Evolutionary conservation across 2,113 vertebrate genomes (phyloP).

Genomic region (Pteruthius melanotis): DNA sequence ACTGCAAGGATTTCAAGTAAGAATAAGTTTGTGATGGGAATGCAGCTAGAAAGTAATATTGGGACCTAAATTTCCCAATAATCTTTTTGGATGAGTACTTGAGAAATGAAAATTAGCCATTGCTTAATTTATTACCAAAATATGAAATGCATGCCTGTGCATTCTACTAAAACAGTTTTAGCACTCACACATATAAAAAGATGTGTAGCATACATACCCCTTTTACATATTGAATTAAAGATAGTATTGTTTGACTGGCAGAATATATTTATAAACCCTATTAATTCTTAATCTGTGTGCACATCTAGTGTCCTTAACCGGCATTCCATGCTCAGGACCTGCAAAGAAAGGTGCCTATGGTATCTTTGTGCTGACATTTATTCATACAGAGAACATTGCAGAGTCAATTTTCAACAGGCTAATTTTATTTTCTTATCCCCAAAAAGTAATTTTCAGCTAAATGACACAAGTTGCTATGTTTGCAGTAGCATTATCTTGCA

Average conservation of each 20-base stretch:
- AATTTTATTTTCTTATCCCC: not conserved
- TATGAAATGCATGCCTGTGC: not conserved
- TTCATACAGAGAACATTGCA: not conserved
- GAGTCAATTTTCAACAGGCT: not conserved
- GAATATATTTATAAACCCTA: not conserved
- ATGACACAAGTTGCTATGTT: not conserved
- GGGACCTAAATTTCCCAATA: not conserved
- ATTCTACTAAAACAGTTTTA: not conserved
- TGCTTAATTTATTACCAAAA: not conserved
- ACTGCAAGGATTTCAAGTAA: not conserved
- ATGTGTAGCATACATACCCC: not conserved
- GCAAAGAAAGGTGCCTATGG: rapidly evolving
- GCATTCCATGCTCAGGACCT: not conserved
- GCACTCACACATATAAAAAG: not conserved
- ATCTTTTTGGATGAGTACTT: not conserved
- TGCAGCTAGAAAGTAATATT: not conserved
- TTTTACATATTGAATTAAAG: not conserved
- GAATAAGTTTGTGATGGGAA: not conserved
- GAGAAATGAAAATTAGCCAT: not conserved
- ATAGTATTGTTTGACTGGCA: not conserved
- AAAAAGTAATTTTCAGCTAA: not conserved
- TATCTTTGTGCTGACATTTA: not conserved
- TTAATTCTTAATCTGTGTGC: not conserved
- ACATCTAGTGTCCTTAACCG: not conserved
- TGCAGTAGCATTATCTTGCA: not conserved